These are phyloP conservation scores for Erythrolamprus reginae DNA, from an alignment of 2,113 vertebrate species.

Conservation along the genomic window DNA sequence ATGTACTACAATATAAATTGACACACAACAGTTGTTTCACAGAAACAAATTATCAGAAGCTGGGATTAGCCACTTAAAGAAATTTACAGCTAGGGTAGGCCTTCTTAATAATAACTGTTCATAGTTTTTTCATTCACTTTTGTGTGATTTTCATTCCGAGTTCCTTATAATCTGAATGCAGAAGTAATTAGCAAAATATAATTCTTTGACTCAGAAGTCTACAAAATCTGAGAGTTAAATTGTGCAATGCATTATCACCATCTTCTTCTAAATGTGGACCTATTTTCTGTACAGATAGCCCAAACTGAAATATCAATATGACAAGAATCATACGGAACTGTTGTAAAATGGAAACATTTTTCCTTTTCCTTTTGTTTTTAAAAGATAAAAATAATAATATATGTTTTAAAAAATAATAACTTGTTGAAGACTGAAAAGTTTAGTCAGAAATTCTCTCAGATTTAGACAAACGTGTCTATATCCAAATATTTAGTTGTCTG, in stretches of 20 bases:
- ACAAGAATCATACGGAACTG: not conserved
- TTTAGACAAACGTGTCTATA: not conserved
- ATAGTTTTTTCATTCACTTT: not conserved
- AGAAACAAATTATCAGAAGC: not conserved
- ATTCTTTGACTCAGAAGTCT: not conserved
- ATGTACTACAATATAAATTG: not conserved
- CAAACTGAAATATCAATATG: not conserved
- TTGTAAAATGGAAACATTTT: too few relatives aligned
- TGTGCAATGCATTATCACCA: not conserved
- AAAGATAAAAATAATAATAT: too few relatives aligned
- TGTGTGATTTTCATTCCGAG: not conserved
- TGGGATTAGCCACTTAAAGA: not conserved
- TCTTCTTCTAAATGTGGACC: not conserved
- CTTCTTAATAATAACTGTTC: not conserved
- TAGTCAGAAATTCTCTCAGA: not conserved
- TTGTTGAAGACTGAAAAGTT: not conserved
- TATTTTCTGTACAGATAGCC: not conserved
- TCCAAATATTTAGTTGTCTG: not conserved
- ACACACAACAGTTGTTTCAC: not conserved
- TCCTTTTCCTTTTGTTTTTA: too few relatives aligned
- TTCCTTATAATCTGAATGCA: not conserved
- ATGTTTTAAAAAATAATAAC: not conserved
- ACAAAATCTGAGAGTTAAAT: not conserved
- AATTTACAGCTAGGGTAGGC: not conserved
- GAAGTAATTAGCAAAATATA: not conserved